Percentiles rank a stretch among this genome's conserved stretches.
phyloP scores from a whole-genome alignment of 2,113 vertebrate genomes.

The Gymnarchus niloticus region DNA sequence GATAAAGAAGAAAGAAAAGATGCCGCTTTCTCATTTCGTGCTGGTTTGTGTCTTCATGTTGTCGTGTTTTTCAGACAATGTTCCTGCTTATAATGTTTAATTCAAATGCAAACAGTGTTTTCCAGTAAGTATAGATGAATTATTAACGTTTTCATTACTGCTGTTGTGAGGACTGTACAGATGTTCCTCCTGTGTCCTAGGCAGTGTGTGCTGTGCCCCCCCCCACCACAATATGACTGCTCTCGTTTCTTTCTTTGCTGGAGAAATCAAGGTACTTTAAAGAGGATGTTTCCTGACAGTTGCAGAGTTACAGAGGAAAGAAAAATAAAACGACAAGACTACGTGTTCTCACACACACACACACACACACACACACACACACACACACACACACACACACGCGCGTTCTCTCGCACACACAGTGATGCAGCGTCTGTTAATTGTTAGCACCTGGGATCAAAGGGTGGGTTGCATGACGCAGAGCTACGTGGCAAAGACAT shows the following conservation, averaged over 20 bases:
- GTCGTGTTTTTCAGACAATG: constrained; percentile 21
- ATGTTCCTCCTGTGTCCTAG: constrained; percentile 26
- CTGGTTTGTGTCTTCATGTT: constrained; percentile 20
- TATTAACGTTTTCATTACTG: constrained; percentile 47
- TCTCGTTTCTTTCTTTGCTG: constrained; percentile 8
- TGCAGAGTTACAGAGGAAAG: constrained; percentile 29
- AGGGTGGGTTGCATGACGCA: neutral
- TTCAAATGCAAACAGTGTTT: constrained; percentile 48
- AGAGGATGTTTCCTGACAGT: constrained; percentile 44
- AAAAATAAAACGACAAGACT: constrained; percentile 34
- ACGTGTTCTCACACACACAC: neutral
- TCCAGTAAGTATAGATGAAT: constrained; percentile 42
- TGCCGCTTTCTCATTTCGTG: neutral
- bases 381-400: constrained; percentile 1
- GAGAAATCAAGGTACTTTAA: constrained; percentile 39
- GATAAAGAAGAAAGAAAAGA: constrained; percentile 19
- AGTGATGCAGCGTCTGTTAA: constrained; percentile 21
- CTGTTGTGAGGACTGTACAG: constrained; percentile 36
- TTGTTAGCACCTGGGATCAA: constrained; percentile 25
- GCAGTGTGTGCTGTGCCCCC: constrained; percentile 25
- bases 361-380: constrained; percentile 7
- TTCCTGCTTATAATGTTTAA: constrained; percentile 45
- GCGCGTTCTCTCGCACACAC: neutral
- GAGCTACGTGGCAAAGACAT: neutral
- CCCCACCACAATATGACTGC: neutral